Evolutionary conservation across 2,113 vertebrate genomes (phyloP).

Genomic region (Noctilio leporinus): DNA sequence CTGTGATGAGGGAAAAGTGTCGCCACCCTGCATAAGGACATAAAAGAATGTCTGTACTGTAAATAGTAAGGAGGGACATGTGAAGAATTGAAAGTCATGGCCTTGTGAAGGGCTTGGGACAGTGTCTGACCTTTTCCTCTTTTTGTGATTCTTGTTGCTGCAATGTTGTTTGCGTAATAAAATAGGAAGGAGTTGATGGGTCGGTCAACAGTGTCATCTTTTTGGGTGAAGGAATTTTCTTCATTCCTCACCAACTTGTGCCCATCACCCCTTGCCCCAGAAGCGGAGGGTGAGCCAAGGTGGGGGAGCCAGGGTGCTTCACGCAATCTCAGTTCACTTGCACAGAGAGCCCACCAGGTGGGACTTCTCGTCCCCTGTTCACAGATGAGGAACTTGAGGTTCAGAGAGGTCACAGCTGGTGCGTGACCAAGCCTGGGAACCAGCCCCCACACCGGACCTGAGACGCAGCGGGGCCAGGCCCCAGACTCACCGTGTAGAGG

Average conservation of each 20-base stretch:
- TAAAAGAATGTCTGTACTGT: accelerated
- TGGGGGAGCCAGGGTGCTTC: background rate
- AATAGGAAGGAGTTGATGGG: background rate
- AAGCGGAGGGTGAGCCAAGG: accelerated
- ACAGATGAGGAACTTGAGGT: background rate
- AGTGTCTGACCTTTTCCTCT: background rate
- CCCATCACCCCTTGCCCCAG: background rate
- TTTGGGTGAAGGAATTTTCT: background rate
- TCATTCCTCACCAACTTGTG: background rate
- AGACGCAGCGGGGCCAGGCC: background rate
- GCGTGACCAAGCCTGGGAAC: accelerated
- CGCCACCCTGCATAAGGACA: accelerated
- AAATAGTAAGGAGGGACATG: accelerated
- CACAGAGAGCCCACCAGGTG: background rate
- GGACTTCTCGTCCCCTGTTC: background rate
- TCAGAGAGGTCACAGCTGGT: background rate
- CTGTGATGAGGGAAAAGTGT: accelerated
- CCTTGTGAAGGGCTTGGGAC: accelerated
- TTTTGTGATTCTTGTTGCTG: background rate
- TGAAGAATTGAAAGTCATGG: accelerated
- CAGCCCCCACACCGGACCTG: background rate
- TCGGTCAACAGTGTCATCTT: accelerated
- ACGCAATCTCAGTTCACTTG: background rate
- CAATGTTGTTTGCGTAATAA: background rate
- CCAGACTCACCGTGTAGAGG: constrained; percentile 58